Evolutionary conservation across 1,140 invertebrate genomes (phyloP).

Genomic region (Drosophila pandora): DNA sequence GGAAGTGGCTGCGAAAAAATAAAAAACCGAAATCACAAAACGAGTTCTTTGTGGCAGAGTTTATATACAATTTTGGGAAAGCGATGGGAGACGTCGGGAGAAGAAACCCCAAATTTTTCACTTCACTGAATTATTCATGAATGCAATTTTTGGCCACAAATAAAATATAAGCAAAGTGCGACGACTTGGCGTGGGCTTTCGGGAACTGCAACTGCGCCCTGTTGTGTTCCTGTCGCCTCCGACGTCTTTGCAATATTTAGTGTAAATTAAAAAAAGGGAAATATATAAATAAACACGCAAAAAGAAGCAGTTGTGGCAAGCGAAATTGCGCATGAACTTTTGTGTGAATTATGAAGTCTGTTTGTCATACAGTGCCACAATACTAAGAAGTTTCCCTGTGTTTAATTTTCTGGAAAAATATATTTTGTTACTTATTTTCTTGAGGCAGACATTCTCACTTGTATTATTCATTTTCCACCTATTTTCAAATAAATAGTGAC

Average conservation of each 20-base stretch:
- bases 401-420: slow-evolving; percentile 61
- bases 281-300: slow-evolving; percentile 14
- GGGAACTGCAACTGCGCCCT: slow-evolving; percentile 30
- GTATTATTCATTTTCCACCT: neutral
- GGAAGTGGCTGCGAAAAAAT: slow-evolving; percentile 47
- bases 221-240: slow-evolving; percentile 55
- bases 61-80: slow-evolving; percentile 36
- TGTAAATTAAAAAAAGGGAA: slow-evolving; percentile 65
- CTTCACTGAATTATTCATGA: slow-evolving; percentile 81
- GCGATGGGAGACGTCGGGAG: slow-evolving; percentile 25
- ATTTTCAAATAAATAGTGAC: neutral
- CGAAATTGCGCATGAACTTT: slow-evolving; percentile 49
- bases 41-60: slow-evolving; percentile 51
- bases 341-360: slow-evolving; percentile 56
- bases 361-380: slow-evolving; percentile 39
- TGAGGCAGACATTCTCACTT: neutral
- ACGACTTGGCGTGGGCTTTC: slow-evolving; percentile 36
- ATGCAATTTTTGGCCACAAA: slow-evolving; percentile 81
- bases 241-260: slow-evolving; percentile 68
- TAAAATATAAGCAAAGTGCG: slow-evolving; percentile 74
- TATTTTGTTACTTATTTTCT: slow-evolving; percentile 3
- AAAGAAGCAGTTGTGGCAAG: slow-evolving; percentile 7
- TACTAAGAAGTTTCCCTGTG: slow-evolving; percentile 29
- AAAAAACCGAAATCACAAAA: slow-evolving; percentile 36
- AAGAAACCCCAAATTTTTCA: slow-evolving; percentile 70